A percentile compares a stretch with the other conserved stretches of the same genome.
Conservation (phyloP, 2,888 invertebrate genomes). For the Scaptomyza tumidula region DNA sequence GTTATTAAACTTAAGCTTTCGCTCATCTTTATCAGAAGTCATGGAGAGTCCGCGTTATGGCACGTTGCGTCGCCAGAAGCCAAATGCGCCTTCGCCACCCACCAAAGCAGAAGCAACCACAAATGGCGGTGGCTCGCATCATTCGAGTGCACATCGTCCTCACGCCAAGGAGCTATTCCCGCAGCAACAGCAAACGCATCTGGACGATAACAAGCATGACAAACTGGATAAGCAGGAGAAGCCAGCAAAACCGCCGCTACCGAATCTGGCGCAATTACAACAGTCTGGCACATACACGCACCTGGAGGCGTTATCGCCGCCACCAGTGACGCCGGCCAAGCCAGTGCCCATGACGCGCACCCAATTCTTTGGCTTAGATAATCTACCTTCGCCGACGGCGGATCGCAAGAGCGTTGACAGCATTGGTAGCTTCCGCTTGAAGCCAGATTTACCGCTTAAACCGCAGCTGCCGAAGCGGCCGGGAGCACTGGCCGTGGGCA, state of each 20-base stretch:
- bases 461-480: conserved; percentile 93
- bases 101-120: conserved; percentile 56
- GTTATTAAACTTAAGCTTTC: neutral
- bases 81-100: conserved; percentile 80
- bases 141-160: conserved; percentile 47
- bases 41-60: conserved; percentile 82
- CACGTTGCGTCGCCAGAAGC: conserved; percentile 78
- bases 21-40: conserved; percentile 56
- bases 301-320: conserved; percentile 64
- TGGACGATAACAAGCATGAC: conserved; percentile 34
- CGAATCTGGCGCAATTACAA: conserved; percentile 75
- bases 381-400: conserved; percentile 78
- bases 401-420: conserved; percentile 82
- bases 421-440: conserved; percentile 74
- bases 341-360: conserved; percentile 83
- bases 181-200: conserved; percentile 29
- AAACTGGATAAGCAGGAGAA: conserved; percentile 67
- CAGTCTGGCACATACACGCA: conserved; percentile 43
- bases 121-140: conserved; percentile 51
- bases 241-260: conserved; percentile 79
- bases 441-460: conserved; percentile 86
- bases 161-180: conserved; percentile 81
- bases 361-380: conserved; percentile 81
- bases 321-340: conserved; percentile 73
- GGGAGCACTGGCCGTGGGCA: conserved; percentile 56